Evolutionary conservation across 2,113 vertebrate genomes (phyloP).

Genomic region (Odontophorus gujanensis): DNA sequence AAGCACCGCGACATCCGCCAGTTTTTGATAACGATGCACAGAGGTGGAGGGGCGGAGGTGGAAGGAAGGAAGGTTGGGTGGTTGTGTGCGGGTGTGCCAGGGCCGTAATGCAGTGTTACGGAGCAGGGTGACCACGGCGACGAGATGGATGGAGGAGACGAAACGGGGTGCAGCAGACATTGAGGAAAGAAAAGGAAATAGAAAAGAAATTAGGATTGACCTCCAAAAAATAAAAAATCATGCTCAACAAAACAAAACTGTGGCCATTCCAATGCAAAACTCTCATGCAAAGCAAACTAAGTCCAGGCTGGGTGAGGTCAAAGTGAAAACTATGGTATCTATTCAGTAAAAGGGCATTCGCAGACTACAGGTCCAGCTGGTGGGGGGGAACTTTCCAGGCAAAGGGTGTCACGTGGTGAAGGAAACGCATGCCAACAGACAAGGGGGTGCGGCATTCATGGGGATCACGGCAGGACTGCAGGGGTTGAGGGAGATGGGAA

Average conservation of each 20-base stretch:
- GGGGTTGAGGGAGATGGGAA: conserved; percentile 4
- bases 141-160: conserved; percentile 84
- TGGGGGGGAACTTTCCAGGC: conserved; percentile 59
- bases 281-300: conserved; percentile 84
- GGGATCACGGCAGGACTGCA: conserved; percentile 34
- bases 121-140: conserved; percentile 86
- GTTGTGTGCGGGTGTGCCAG: conserved; percentile 81
- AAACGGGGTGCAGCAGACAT: conserved; percentile 78
- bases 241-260: conserved; percentile 86
- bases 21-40: conserved; percentile 75
- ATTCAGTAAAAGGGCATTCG: conserved; percentile 67
- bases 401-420: conserved; percentile 62
- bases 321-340: conserved; percentile 55
- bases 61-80: conserved; percentile 81
- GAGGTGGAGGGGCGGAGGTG: conserved; percentile 78
- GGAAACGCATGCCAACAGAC: conserved; percentile 79
- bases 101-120: conserved; percentile 88
- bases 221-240: conserved; percentile 80
- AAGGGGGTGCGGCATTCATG: conserved; percentile 63
- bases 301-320: conserved; percentile 22
- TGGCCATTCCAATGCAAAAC: conserved; percentile 85
- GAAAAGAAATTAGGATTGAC: conserved; percentile 89
- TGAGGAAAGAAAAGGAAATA: conserved; percentile 85
- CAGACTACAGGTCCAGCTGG: conserved; percentile 53
- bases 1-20: conserved; percentile 81